Conservation (phyloP, 2,888 invertebrate species). For the Hofmannophila pseudospretella region DNA sequence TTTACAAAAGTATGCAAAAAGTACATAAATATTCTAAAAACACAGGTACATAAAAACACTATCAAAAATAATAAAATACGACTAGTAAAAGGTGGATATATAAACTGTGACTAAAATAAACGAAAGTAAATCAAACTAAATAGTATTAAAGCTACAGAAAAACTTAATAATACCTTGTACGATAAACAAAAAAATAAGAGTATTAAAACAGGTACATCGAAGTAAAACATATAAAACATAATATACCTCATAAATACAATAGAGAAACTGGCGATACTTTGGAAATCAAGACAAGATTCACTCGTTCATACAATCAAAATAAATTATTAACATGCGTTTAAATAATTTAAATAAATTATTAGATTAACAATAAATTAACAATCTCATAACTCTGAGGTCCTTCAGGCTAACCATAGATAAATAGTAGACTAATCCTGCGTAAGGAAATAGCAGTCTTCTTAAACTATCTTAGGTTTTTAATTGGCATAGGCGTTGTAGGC, state of each 20-base stretch:
- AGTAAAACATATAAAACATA: conserved; percentile 22
- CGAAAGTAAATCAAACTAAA: conserved; percentile 20
- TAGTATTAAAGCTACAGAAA: conserved; percentile 53
- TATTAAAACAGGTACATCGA: conserved; percentile 56
- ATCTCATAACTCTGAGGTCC: conserved; percentile 60
- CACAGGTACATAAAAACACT: no score
- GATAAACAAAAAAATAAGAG: conserved; percentile 35
- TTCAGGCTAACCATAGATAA: conserved; percentile 44
- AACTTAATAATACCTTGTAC: conserved; percentile 50
- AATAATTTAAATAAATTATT: conserved; percentile 42
- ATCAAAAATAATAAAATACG: conserved; percentile 25
- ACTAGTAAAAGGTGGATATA: conserved; percentile 43
- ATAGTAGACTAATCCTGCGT: conserved; percentile 19
- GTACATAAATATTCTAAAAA: no score
- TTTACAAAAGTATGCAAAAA: conserved; percentile 62
- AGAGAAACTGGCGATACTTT: conserved; percentile 34
- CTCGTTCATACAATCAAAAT: conserved; percentile 34
- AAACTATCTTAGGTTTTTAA: conserved; percentile 48
- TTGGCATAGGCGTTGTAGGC: conserved; percentile 84
- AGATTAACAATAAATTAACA: conserved; percentile 67
- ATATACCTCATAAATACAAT: conserved; percentile 15
- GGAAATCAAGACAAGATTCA: conserved; percentile 54
- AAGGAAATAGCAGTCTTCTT: conserved; percentile 23
- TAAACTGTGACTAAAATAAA: conserved; percentile 20
- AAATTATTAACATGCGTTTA: conserved; percentile 23